These are phyloP conservation scores for Pocillopora damicornis DNA, from an alignment of 64 coral and sea anemone species.

Conservation along the genomic window DNA sequence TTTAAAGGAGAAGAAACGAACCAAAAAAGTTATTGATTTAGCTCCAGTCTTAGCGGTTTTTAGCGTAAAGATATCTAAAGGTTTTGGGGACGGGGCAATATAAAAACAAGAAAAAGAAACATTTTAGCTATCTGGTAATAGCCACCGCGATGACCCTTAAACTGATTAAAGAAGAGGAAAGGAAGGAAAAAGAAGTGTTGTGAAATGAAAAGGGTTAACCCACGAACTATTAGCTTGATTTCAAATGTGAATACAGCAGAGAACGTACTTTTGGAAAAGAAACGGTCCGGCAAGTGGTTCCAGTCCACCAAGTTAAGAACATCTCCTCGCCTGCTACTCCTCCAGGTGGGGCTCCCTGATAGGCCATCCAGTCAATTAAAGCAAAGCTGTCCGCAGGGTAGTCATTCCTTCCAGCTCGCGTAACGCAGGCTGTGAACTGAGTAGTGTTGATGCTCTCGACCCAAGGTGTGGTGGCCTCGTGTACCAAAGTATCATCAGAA, in stretches of 20 bases:
- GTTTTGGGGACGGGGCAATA: too few relatives aligned
- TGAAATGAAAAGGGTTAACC: too few relatives aligned
- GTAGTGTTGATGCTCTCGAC: constrained; percentile 54
- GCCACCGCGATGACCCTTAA: too few relatives aligned
- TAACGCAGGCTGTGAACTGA: not conserved
- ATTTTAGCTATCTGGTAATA: too few relatives aligned
- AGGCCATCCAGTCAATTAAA: constrained; percentile 56
- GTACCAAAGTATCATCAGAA: constrained; percentile 16
- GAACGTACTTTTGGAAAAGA: not conserved
- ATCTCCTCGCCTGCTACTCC: constrained; percentile 3
- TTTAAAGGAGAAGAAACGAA: too few relatives aligned
- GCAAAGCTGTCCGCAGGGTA: constrained; percentile 7
- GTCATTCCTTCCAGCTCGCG: constrained; percentile 28
- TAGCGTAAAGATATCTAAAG: too few relatives aligned
- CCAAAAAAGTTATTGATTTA: too few relatives aligned
- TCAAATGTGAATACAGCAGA: not conserved
- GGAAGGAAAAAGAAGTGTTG: too few relatives aligned
- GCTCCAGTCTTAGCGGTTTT: too few relatives aligned
- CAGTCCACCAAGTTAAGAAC: constrained; percentile 24
- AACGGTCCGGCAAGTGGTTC: not conserved
- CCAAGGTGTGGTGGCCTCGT: constrained; percentile 55
- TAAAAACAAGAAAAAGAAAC: too few relatives aligned
- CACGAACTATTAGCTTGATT: too few relatives aligned
- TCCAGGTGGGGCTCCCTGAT: constrained; percentile 30
- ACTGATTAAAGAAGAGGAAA: too few relatives aligned